Base-by-base conservation (phyloP, 2,113 vertebrate genomes). In the Crotophaga sulcirostris region DNA sequence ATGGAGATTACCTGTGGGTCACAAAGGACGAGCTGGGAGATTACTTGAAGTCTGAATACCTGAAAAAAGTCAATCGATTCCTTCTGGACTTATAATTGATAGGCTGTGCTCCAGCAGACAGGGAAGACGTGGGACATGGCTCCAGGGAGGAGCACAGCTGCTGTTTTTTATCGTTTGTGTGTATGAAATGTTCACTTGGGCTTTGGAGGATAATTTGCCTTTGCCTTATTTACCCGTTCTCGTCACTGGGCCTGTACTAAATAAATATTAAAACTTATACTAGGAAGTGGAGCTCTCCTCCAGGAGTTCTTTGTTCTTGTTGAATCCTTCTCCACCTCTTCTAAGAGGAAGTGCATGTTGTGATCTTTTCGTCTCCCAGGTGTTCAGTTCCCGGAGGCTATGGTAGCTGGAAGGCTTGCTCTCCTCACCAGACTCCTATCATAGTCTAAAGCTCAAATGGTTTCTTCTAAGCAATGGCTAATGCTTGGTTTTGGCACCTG, bases 21-120 rank as follows among this genome's bases (percentile, higher is more conserved):
- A 98, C 97, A 84, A 98, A 98, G 91, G 97, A 98, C 1, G 99
- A 99, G 94, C 96, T 99, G 93, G 97, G 98, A 69, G 96, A 98
- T 95, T 99, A 99, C 91, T 97, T 99, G 97, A 98, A 98, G 67
- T 98, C 98, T 0, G 97, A 98, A 14, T 99, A 99, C 97, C 90
- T 98, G 97, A 98, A 97, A 80, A 99, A 99, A 97, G 98, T 99
- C 20, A 97, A 97, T 44, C 95, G 78, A 54, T 99, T 99, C 96
- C 84, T 99, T 73, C 81, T 99, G 94, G 96, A 96, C 91, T 80
- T 98, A 74, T 99, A 95, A 99, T 20, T 8, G 5, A 14, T 28
- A 12, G 33, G 16, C 34, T 51, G 83, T 62, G 40, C 62, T 87
- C 58, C 55, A 58, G 64, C 60, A 91, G 69, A 29, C 73, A 84